Conservation (phyloP, 2,113 vertebrate species). For the Loxodonta africana region DNA sequence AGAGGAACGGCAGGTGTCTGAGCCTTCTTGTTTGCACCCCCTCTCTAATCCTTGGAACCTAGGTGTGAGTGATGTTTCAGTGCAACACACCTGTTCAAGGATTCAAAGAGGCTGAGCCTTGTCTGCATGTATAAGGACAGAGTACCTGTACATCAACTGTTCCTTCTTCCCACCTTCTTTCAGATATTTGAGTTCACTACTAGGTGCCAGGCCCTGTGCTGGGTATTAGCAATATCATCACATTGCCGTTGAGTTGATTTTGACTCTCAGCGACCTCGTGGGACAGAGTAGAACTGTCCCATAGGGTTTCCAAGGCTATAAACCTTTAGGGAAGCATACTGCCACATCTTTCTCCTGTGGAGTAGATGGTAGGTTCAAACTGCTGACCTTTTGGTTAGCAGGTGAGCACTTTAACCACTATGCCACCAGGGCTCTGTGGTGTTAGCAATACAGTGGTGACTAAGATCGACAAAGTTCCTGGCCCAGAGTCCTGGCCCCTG, state of each 20-base stretch:
- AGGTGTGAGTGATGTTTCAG: slow-evolving; percentile 80
- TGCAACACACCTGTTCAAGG: slow-evolving; percentile 85
- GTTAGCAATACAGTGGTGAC: neutral
- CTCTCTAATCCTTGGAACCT: slow-evolving; percentile 83
- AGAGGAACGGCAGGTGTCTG: neutral
- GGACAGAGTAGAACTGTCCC: neutral
- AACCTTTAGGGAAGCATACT: neutral
- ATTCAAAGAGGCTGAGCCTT: slow-evolving; percentile 82
- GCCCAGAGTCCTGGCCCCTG: neutral
- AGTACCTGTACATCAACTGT: neutral
- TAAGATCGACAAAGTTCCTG: neutral
- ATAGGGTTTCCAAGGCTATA: neutral
- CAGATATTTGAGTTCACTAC: neutral
- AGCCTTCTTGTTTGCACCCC: slow-evolving; percentile 70
- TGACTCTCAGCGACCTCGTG: neutral
- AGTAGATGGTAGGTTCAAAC: neutral
- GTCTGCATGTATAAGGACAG: slow-evolving; percentile 66
- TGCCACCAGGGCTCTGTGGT: neutral
- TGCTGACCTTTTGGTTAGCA: neutral
- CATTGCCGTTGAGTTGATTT: neutral
- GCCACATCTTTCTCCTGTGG: neutral
- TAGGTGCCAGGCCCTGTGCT: neutral
- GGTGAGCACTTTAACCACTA: neutral
- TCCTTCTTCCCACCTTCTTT: neutral
- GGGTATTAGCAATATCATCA: neutral